Base-by-base conservation (phyloP, 2,113 vertebrate species). In the Cisticola juncidis region DNA sequence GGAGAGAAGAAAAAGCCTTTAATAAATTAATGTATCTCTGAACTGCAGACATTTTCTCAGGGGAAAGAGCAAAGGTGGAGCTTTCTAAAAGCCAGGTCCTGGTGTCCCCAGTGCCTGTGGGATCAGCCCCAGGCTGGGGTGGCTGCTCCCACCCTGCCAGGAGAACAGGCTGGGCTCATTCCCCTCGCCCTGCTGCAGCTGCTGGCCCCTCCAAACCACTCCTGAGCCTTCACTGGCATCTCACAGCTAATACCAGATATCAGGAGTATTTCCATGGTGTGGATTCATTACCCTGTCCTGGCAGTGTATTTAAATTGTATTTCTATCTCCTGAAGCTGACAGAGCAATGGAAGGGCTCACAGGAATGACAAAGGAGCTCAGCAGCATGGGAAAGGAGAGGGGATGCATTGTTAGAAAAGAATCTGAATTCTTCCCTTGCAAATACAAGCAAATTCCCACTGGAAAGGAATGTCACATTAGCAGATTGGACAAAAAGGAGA, bases 381-480 rank as follows among this genome's bases (percentile, higher is more conserved):
- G 72, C 82, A 78, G 90, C 88, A 69, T 66, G 76, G 79, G 86
- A 90, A 86, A 47, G 51, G 36, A 90, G 90, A 88, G 81, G 91
- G 68, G 86, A 35, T 58, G 45, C 83, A 50, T 77, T 95, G 85
- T 88, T 86, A 38, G 58, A 54, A 88, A 42, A 62, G 62, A 77
- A 86, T 93, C 71, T 48, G 71, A 90, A 86, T 92, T 90, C 85
- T 81, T 91, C 78, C 81, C 64, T 40, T 94, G 71, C 58, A 96
- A 92, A 86, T 77, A 51, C 58, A 77, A 83, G 82, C 62, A 83
- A 93, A 96, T 95, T 90, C 90, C 88, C 85, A 70, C 90, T 95
- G 94, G 90, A 96, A 90, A 88, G 71, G 82, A 94, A 78, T 92
- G 88, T 90, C 71, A 88, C 71, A 54, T 93, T 80, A 94, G 95